These are phyloP conservation scores for Momotus momota DNA, from an alignment of 2,797 vertebrate genomes.

Conservation along the genomic window DNA sequence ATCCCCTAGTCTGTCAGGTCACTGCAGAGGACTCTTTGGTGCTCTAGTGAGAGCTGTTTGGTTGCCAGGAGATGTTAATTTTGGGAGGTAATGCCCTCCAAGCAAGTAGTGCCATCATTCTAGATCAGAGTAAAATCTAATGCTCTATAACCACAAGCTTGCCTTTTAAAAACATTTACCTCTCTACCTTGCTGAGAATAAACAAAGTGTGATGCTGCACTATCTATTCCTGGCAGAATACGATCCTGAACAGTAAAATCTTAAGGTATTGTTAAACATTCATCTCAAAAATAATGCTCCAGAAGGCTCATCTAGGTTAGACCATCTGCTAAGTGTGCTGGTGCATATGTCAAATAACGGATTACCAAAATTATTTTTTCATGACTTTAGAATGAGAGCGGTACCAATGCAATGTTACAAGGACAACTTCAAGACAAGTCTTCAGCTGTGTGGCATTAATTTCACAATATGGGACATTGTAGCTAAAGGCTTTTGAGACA, in stretches of 20 bases:
- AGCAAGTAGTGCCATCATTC: constrained; percentile 28
- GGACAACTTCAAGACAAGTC: not conserved
- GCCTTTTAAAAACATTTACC: constrained; percentile 29
- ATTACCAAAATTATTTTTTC: not conserved
- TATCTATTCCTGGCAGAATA: not conserved
- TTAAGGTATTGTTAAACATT: constrained; percentile 13
- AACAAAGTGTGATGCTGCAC: not conserved
- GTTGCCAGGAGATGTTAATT: constrained; percentile 71
- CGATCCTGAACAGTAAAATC: not conserved
- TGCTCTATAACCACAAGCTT: not conserved
- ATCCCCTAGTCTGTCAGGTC: constrained; percentile 1
- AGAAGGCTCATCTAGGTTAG: not conserved
- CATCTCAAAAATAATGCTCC: constrained; percentile 5
- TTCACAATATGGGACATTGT: not conserved
- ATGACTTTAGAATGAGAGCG: not conserved
- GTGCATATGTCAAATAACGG: constrained; percentile 46
- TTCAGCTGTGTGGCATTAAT: not conserved
- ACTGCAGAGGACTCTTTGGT: not conserved
- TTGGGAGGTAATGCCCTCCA: constrained; percentile 51
- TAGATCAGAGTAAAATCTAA: constrained; percentile 19
- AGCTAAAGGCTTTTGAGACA: not conserved
- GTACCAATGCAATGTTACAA: not conserved
- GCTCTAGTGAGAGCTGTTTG: constrained; percentile 7
- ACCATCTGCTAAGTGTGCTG: constrained; percentile 42
- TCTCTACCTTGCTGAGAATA: not conserved